Percentiles rank a stretch among this genome's conserved stretches.
Evolutionary conservation across 2,888 invertebrate genomes (phyloP).

Genomic region (Spodoptera picta): DNA sequence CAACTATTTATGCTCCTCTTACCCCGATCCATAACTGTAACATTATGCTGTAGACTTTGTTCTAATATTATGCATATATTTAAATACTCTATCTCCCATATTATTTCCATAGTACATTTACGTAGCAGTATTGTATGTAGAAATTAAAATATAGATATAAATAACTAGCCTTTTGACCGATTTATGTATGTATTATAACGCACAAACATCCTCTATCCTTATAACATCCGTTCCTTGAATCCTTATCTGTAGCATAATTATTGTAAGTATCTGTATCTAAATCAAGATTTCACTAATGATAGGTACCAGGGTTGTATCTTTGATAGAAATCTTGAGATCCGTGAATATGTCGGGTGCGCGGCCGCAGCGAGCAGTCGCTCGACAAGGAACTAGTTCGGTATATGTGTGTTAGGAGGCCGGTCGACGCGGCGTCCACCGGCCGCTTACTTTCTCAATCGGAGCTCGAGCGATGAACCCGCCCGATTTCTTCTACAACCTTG

Average conservation of each 20-base stretch:
- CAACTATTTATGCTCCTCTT: slow-evolving; percentile 76
- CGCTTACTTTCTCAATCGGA: slow-evolving; percentile 85
- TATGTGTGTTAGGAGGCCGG: slow-evolving; percentile 86
- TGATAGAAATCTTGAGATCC: slow-evolving; percentile 68
- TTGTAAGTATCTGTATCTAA: slow-evolving; percentile 8
- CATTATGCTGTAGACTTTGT: slow-evolving; percentile 65
- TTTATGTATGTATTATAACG: slow-evolving; percentile 84
- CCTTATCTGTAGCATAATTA: slow-evolving; percentile 49
- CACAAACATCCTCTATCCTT: slow-evolving; percentile 75
- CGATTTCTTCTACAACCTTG: slow-evolving; percentile 87
- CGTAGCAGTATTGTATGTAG: slow-evolving; percentile 74
- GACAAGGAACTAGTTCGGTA: slow-evolving; percentile 79
- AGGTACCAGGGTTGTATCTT: slow-evolving; percentile 56
- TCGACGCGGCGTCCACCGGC: slow-evolving; percentile 62
- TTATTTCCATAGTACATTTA: slow-evolving; percentile 66
- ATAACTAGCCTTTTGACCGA: slow-evolving; percentile 87
- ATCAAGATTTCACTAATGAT: slow-evolving; percentile 56
- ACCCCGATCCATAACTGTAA: slow-evolving; percentile 72
- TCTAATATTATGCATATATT: slow-evolving; percentile 57
- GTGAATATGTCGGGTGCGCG: slow-evolving; percentile 43
- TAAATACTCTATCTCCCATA: slow-evolving; percentile 64
- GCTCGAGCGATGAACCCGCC: slow-evolving; percentile 81
- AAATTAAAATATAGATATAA: slow-evolving; percentile 73
- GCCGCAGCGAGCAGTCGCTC: slow-evolving; percentile 58
- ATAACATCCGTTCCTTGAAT: slow-evolving; percentile 56